Percentiles rank a stretch among this genome's conserved stretches.
These are phyloP conservation scores for Argyra leucocephala DNA, from an alignment of 2,888 invertebrate species.

Conservation along the genomic window DNA sequence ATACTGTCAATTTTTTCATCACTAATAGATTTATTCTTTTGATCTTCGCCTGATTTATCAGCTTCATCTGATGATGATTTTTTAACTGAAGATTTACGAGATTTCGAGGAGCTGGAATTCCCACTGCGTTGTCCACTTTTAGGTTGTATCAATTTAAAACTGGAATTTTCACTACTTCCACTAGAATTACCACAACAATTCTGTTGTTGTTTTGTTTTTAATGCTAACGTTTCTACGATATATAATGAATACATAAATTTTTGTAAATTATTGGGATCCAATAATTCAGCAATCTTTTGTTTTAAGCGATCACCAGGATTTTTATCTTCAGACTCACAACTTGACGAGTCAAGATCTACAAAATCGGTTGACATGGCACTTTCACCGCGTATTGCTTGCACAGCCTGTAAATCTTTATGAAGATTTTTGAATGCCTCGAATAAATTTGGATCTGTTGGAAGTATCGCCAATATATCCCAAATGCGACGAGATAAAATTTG, in stretches of 20 bases:
- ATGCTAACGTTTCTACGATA: slow-evolving; percentile 68
- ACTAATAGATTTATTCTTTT: neutral
- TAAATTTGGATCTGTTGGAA: slow-evolving; percentile 82
- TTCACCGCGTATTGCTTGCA: neutral
- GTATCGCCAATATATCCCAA: slow-evolving; percentile 86
- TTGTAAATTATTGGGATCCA: slow-evolving; percentile 83
- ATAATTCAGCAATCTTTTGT: slow-evolving; percentile 54
- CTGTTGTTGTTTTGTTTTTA: slow-evolving; percentile 30
- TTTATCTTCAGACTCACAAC: slow-evolving; percentile 41
- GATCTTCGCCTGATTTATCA: slow-evolving; percentile 27
- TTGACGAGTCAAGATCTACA: slow-evolving; percentile 28
- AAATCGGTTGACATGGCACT: neutral
- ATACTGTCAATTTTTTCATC: neutral
- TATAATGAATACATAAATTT: slow-evolving; percentile 91
- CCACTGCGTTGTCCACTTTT: slow-evolving; percentile 23
- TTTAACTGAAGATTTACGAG: neutral
- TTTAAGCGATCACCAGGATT: slow-evolving; percentile 30
- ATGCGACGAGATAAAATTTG: slow-evolving; percentile 82
- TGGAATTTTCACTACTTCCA: slow-evolving; percentile 16
- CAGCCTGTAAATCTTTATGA: slow-evolving; percentile 32
- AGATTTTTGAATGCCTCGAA: slow-evolving; percentile 69
- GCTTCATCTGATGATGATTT: slow-evolving; percentile 21
- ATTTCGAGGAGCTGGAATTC: neutral
- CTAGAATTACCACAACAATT: slow-evolving; percentile 16
- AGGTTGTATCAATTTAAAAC: slow-evolving; percentile 25